These are phyloP conservation scores for Macquaria ambigua DNA, from an alignment of 2,113 vertebrate genomes.

Conservation along the genomic window DNA sequence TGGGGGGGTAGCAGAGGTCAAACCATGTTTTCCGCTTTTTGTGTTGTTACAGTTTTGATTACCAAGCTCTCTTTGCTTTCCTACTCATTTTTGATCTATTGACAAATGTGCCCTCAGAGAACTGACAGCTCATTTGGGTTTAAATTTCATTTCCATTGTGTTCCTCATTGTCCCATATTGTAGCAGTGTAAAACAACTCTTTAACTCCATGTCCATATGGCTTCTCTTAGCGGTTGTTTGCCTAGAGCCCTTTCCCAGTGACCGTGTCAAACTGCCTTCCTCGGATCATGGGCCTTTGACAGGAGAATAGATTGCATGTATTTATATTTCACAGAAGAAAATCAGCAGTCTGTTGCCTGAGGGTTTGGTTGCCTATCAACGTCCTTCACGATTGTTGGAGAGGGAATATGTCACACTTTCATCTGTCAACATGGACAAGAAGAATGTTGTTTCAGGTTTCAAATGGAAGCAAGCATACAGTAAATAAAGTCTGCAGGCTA, in stretches of 20 bases:
- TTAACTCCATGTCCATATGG: conserved; percentile 48
- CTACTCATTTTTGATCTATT: conserved; percentile 17
- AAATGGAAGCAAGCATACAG: conserved; percentile 43
- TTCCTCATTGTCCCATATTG: conserved; percentile 16
- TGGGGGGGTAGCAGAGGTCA: neutral
- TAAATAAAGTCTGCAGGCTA: conserved; percentile 66
- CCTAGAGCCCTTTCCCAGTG: conserved; percentile 74
- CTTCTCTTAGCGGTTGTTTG: conserved; percentile 57
- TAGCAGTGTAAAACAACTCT: conserved; percentile 36
- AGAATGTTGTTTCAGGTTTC: conserved; percentile 72
- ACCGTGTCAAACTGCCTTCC: conserved; percentile 74
- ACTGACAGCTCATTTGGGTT: conserved; percentile 24
- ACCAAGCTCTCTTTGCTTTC: conserved; percentile 5
- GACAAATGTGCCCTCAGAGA: neutral
- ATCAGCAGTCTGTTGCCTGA: conserved; percentile 62
- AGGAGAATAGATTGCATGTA: conserved; percentile 80
- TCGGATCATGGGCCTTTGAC: conserved; percentile 74
- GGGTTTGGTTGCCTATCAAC: conserved; percentile 66
- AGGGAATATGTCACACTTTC: conserved; percentile 64
- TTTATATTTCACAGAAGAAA: conserved; percentile 73
- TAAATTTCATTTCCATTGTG: conserved; percentile 28
- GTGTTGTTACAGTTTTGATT: neutral
- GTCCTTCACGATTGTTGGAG: conserved; percentile 67
- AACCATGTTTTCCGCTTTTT: neutral
- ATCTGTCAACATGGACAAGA: conserved; percentile 68